Conservation (phyloP, 2,888 invertebrate species). For the Amiota mariae region DNA sequence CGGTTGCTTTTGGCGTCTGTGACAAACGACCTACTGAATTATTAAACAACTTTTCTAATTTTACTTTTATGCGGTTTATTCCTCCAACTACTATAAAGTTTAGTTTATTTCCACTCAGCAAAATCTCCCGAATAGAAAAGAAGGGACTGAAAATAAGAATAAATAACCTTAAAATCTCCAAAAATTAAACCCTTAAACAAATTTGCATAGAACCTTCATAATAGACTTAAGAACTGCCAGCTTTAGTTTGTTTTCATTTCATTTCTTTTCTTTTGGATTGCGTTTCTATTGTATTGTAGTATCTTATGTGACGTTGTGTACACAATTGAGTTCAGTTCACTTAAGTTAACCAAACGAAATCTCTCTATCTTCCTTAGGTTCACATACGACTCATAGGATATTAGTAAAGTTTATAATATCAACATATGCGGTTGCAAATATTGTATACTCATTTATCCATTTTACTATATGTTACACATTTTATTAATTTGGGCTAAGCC, state of each 20-base stretch:
- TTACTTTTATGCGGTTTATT: slow-evolving; percentile 22
- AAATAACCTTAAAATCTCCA: not conserved
- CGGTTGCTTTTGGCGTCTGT: slow-evolving; percentile 11
- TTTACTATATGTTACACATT: slow-evolving; percentile 39
- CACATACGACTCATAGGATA: slow-evolving; percentile 40
- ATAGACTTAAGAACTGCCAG: slow-evolving; percentile 26
- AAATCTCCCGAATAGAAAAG: not conserved
- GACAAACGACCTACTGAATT: slow-evolving; percentile 50
- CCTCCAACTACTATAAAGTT: too few relatives aligned
- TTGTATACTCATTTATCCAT: slow-evolving; percentile 39
- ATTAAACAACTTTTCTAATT: slow-evolving; percentile 63
- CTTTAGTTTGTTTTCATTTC: not conserved
- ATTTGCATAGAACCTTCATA: slow-evolving; percentile 24
- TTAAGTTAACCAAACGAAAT: slow-evolving; percentile 32
- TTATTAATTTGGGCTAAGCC: slow-evolving; percentile 66
- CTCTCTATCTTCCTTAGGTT: slow-evolving; percentile 16
- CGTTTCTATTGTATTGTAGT: not conserved
- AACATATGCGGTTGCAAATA: slow-evolving; percentile 49
- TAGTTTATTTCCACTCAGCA: not conserved
- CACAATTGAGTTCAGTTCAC: not conserved
- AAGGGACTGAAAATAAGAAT: not conserved
- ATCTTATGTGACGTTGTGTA: not conserved
- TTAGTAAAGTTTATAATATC: slow-evolving; percentile 54
- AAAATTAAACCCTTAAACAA: slow-evolving; percentile 15
- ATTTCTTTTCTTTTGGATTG: not conserved